A percentile compares a stretch with the other conserved stretches of the same genome.
These are phyloP conservation scores for Machaerirhynchus nigripectus DNA, from an alignment of 2,113 vertebrate species.

Conservation along the genomic window DNA sequence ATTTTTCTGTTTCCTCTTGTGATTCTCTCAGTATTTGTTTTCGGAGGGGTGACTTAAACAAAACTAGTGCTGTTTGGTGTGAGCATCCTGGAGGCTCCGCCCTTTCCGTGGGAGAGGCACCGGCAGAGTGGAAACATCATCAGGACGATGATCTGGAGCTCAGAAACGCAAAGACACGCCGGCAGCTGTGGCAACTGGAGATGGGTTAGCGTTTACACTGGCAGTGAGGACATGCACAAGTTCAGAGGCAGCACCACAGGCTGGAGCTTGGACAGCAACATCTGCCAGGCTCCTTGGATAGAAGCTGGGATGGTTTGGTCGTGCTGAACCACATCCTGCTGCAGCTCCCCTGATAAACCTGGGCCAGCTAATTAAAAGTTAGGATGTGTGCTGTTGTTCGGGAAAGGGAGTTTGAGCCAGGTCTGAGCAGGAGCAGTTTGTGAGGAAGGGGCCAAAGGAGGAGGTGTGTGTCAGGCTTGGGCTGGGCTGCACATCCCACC, in stretches of 20 bases:
- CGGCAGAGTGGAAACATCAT: background rate
- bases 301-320: background rate
- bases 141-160: background rate
- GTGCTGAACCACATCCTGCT: conserved; percentile 25
- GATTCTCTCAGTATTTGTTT: background rate
- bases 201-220: background rate
- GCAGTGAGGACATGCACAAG: background rate
- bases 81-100: background rate
- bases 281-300: background rate
- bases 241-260: background rate
- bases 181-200: background rate
- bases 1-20: background rate
- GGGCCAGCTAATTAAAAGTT: background rate
- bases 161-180: background rate
- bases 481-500: background rate
- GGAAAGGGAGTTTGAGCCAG: background rate
- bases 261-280: background rate
- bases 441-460: background rate
- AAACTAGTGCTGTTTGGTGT: background rate
- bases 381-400: too few species aligned
- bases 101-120: background rate
- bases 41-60: background rate
- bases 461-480: background rate
- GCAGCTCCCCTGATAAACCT: conserved; percentile 18
- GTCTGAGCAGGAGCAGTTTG: background rate